Conservation (phyloP, 2,797 vertebrate species). For the Gobio occitaniae region DNA sequence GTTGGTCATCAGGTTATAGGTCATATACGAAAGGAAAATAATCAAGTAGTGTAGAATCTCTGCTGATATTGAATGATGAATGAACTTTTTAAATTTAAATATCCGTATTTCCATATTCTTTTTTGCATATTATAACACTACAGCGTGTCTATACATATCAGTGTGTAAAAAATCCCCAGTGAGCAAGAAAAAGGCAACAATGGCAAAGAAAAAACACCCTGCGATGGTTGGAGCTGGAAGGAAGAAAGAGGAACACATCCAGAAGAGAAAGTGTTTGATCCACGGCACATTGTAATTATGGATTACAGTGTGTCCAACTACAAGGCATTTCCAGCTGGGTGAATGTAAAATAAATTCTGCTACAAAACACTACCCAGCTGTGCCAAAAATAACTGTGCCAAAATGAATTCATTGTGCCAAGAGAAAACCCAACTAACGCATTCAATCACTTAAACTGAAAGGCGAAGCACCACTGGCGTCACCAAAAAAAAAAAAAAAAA, state of each 20-base stretch:
- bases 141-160: background rate
- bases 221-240: background rate
- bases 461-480: background rate
- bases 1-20: background rate
- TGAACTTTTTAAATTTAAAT: background rate
- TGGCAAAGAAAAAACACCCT: background rate
- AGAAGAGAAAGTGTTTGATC: slow-evolving; percentile 36
- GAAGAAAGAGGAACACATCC: slow-evolving; percentile 22
- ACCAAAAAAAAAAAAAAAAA: background rate
- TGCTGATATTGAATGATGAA: background rate
- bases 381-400: slow-evolving; percentile 27
- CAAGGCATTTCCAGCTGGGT: slow-evolving; percentile 37
- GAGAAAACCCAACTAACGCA: background rate
- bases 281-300: slow-evolving; percentile 23
- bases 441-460: slow-evolving; percentile 16
- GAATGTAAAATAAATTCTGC: slow-evolving; percentile 29
- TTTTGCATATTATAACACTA: background rate
- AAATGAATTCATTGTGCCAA: slow-evolving; percentile 14
- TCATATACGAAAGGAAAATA: background rate
- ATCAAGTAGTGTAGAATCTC: background rate
- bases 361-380: background rate
- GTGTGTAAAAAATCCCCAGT: background rate
- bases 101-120: background rate
- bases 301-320: slow-evolving; percentile 36
- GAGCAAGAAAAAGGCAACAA: slow-evolving; percentile 18